Conservation (phyloP, 2,797 vertebrate genomes). For the Enteromius paludinosus region DNA sequence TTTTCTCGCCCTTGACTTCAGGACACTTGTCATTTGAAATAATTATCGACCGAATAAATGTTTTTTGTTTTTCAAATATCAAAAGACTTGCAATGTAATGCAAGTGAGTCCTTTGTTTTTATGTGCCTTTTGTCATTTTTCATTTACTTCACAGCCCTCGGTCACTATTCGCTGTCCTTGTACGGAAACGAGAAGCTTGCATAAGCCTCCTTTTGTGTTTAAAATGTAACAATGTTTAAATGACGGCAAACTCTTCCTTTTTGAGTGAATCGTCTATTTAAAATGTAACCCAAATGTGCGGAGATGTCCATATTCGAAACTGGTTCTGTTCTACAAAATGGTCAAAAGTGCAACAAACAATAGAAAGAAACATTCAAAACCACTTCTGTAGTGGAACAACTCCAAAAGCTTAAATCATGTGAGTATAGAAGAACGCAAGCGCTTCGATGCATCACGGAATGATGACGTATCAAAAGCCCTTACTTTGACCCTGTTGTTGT, state of each 20-base stretch:
- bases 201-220: neutral
- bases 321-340: constrained; percentile 21
- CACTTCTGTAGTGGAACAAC: neutral
- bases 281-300: neutral
- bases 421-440: constrained; percentile 42
- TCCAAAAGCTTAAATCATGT: neutral
- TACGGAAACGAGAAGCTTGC: neutral
- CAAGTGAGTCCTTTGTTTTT: neutral
- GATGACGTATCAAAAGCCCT: constrained; percentile 28
- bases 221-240: neutral
- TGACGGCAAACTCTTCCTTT: neutral
- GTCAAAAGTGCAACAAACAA: constrained; percentile 47
- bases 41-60: neutral
- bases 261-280: neutral
- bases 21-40: neutral
- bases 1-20: neutral
- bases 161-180: neutral
- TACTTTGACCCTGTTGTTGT: constrained; percentile 49
- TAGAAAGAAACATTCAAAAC: constrained; percentile 18
- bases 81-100: neutral
- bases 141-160: no score
- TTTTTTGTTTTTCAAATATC: neutral
- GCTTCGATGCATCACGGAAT: constrained; percentile 25
- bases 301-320: neutral
- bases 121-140: neutral